Percentiles rank a stretch among this genome's conserved stretches.
Conservation (phyloP, 2,797 vertebrate genomes). For the Astyanax mexicanus region DNA sequence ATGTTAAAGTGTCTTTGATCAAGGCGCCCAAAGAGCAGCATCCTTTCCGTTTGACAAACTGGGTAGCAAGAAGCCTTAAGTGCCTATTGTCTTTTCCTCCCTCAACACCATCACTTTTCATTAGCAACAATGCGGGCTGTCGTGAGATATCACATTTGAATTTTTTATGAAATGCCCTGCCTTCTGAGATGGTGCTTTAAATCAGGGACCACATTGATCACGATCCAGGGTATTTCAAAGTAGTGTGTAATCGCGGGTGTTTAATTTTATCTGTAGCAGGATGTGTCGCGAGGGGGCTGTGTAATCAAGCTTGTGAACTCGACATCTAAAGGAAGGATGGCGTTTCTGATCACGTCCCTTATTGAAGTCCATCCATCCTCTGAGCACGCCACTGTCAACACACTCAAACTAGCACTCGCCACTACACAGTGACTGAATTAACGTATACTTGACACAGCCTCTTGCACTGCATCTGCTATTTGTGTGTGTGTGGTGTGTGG, state of each 20-base stretch:
- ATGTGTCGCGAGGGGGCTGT: slow-evolving; percentile 74
- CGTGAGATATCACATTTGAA: slow-evolving; percentile 65
- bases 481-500: slow-evolving; percentile 28
- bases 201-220: slow-evolving; percentile 72
- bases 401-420: slow-evolving; percentile 53
- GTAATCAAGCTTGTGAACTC: slow-evolving; percentile 82
- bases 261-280: slow-evolving; percentile 81
- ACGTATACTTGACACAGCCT: slow-evolving; percentile 61
- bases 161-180: slow-evolving; percentile 66
- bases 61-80: slow-evolving; percentile 58
- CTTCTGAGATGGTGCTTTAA: slow-evolving; percentile 74
- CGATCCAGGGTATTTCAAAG: slow-evolving; percentile 80
- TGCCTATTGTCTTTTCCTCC: slow-evolving; percentile 67
- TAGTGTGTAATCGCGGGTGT: slow-evolving; percentile 72
- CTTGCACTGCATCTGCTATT: slow-evolving; percentile 22
- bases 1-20: slow-evolving; percentile 73
- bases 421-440: slow-evolving; percentile 60
- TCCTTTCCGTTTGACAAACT: slow-evolving; percentile 67
- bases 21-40: slow-evolving; percentile 61
- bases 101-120: slow-evolving; percentile 73
- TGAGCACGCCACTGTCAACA: slow-evolving; percentile 62
- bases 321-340: slow-evolving; percentile 78
- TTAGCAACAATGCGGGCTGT: slow-evolving; percentile 65
- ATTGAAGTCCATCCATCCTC: slow-evolving; percentile 75
- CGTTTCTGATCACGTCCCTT: slow-evolving; percentile 75